Evolutionary conservation across 1,140 invertebrate species (phyloP).

Genomic region (Araneus ventricosus): DNA sequence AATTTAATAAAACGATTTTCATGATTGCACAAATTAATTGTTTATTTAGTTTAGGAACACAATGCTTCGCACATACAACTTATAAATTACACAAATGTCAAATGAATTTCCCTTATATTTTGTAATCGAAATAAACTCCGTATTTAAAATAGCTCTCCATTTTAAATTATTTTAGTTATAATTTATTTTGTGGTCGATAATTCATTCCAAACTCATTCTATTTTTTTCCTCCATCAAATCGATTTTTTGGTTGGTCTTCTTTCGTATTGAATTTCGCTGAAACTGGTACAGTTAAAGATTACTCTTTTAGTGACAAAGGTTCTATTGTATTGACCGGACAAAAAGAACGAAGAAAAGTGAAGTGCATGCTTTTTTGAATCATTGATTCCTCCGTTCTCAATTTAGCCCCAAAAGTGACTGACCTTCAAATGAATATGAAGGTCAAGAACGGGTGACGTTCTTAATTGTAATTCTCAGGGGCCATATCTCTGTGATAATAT

Average conservation of each 20-base stretch:
- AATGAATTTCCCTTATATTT: too few relatives aligned
- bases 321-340: background rate
- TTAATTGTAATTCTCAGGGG: background rate
- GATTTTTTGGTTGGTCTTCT: background rate
- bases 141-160: too few relatives aligned
- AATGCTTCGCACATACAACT: too few relatives aligned
- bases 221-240: background rate
- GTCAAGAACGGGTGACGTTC: background rate
- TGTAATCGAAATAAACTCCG: too few relatives aligned
- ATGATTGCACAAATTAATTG: too few relatives aligned
- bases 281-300: background rate
- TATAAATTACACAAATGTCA: too few relatives aligned
- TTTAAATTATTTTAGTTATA: too few relatives aligned
- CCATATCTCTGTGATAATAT: background rate
- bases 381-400: conserved; percentile 27
- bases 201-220: background rate
- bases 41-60: too few relatives aligned
- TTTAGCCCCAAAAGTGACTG: conserved; percentile 9
- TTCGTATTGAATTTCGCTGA: background rate
- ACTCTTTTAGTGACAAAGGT: background rate
- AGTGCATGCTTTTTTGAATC: conserved; percentile 22
- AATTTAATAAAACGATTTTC: too few relatives aligned
- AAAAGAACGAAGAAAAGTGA: background rate
- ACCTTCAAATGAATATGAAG: conserved; percentile 47
- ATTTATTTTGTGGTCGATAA: background rate